Evolutionary conservation across 2,113 vertebrate genomes (phyloP).

Genomic region (Eclectus roratus): DNA sequence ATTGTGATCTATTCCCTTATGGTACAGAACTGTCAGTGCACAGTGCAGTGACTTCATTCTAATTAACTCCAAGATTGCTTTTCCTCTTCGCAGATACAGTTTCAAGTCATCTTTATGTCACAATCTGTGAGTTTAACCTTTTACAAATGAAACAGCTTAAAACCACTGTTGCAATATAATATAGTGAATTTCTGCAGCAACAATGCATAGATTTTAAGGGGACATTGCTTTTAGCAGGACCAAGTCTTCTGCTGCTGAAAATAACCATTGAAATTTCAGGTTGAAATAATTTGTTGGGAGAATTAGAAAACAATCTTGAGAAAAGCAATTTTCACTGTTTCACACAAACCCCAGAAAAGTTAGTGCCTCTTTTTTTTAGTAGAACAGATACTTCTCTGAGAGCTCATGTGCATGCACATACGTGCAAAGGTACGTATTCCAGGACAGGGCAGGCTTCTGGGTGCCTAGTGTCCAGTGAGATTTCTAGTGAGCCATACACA

Average conservation of each 20-base stretch:
- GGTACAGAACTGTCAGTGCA: not conserved
- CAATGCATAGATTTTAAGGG: not conserved
- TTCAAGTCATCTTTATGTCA: not conserved
- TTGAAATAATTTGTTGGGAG: not conserved
- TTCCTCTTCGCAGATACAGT: not conserved
- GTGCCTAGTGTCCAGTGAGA: not conserved
- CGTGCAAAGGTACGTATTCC: rapidly evolving
- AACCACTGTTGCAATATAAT: not conserved
- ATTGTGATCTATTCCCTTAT: not conserved
- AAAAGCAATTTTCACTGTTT: not conserved
- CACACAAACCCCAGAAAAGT: not conserved
- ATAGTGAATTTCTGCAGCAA: not conserved
- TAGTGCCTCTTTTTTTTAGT: not conserved
- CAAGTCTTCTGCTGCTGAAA: not conserved
- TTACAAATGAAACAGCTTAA: not conserved
- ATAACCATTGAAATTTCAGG: not conserved
- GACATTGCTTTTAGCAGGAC: not conserved
- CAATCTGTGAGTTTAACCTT: not conserved
- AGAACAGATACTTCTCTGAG: not conserved
- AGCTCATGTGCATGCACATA: rapidly evolving
- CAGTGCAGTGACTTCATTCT: not conserved
- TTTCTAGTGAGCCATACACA: not conserved
- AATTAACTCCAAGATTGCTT: not conserved
- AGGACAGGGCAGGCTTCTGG: not conserved
- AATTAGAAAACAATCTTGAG: not conserved